phyloP scores from a whole-genome alignment of 2,797 vertebrate genomes.

The Morelia viridis region DNA sequence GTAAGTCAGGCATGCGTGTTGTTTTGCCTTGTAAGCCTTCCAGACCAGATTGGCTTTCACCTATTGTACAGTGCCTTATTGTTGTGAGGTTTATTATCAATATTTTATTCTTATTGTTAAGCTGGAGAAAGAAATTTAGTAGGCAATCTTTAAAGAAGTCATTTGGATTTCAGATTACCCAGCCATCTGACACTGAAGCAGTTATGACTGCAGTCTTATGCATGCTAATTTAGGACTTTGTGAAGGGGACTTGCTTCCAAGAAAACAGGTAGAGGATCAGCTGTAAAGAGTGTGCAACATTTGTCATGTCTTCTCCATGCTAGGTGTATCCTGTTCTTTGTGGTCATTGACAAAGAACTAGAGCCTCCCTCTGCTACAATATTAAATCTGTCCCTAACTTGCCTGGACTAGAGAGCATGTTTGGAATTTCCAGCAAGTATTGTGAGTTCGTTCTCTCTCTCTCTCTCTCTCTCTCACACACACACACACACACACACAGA shows the following conservation, averaged over 20 bases:
- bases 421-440: neutral
- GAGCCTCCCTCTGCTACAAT: neutral
- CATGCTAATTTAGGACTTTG: neutral
- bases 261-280: neutral
- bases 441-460: neutral
- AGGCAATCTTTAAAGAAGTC: slow-evolving; percentile 25
- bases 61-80: neutral
- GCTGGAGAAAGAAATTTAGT: slow-evolving; percentile 53
- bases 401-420: neutral
- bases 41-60: neutral
- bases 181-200: neutral
- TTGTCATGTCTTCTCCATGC: neutral
- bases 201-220: neutral
- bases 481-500: neutral
- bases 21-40: neutral
- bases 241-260: neutral
- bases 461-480: neutral
- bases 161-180: neutral
- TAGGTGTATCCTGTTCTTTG: neutral
- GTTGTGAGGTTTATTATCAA: too few relatives aligned
- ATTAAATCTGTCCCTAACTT: neutral
- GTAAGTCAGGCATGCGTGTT: slow-evolving; percentile 19
- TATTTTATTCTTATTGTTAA: neutral
- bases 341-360: neutral
- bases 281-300: neutral